Conservation (phyloP, 2,888 invertebrate genomes). For the Drosophila longiperda region DNA sequence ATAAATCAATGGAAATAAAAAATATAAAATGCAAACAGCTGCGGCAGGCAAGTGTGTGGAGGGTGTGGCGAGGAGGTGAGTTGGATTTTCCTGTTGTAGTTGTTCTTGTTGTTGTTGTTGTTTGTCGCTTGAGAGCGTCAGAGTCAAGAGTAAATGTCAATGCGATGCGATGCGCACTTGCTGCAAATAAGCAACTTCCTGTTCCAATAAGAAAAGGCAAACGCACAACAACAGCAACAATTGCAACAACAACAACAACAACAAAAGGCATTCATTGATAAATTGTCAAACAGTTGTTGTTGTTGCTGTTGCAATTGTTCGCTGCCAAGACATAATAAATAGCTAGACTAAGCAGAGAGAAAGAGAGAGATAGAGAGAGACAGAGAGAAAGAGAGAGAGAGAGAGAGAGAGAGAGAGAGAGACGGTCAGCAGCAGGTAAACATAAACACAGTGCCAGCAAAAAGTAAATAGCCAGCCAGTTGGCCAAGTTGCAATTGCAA, state of each 20-base stretch:
- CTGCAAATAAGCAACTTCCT: constrained; percentile 77
- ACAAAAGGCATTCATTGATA: constrained; percentile 66
- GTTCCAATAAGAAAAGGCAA: constrained; percentile 72
- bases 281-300: constrained; percentile 76
- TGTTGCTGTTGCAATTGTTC: constrained; percentile 58
- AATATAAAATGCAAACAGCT: constrained; percentile 18
- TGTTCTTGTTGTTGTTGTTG: constrained; percentile 1
- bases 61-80: neutral
- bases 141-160: constrained; percentile 69
- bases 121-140: constrained; percentile 27
- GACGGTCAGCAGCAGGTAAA: constrained; percentile 60
- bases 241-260: constrained; percentile 35
- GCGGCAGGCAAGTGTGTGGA: neutral
- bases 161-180: constrained; percentile 72
- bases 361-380: constrained; percentile 29
- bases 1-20: constrained; percentile 64
- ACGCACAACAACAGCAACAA: constrained; percentile 53
- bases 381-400: constrained; percentile 8
- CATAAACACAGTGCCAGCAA: constrained; percentile 65
- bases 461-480: constrained; percentile 69
- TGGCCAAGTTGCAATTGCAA: constrained; percentile 61
- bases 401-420: constrained; percentile 10
- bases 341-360: constrained; percentile 10
- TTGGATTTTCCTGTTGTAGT: constrained; percentile 11
- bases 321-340: constrained; percentile 8